Evolutionary conservation across 1,140 invertebrate species (phyloP), one percentile per base, ranked within the genome.

Genomic region (Lordiphosa clarofinis): DNA sequence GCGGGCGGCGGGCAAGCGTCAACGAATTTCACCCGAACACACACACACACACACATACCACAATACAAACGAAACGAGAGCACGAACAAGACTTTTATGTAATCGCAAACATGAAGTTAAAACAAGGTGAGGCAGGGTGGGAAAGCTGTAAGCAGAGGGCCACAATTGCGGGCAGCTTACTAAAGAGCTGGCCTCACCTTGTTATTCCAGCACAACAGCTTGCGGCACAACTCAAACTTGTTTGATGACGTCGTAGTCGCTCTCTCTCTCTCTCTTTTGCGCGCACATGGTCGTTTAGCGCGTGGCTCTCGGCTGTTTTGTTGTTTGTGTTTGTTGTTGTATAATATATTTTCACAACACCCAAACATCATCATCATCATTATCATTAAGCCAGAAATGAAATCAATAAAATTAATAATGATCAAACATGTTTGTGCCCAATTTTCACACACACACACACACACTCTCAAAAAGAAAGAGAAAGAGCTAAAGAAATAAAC

Each of bases 391-490:
- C 21, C 24, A 37, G 43, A 55, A 62, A 73, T 52, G 69, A 74
- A 81, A 79, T 79, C 75, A 81, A 79, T 81, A 82, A 81, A 43
- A 75, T 81, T 82, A 75, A 82, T 81, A 72, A 64, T 55, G 56
- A 55, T 28, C 57, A 33, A 62, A 66, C 56, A 66, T 60, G 11
- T 75, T 70, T 67, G 61, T 75, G 76, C 76, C 58, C 75, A 82
- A 72, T 82, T 81, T 79, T 76, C 44, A 28, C 11, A 11, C 24
- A 33, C 28, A 13, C 11, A 28, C 12, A 33, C 13, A 46, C 31
- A 24, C 31, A 19, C 19, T 19, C 19, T 19, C 19, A 24, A 46
- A 46, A 28, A 12, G 42, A 28, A 21, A 21, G n/a, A n/a, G 21
- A 6, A 9, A 3, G 5, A 24, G 24, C 0, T 2, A 8, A 4